Evolutionary conservation across 2,113 vertebrate genomes (phyloP).

Genomic region (Embiotoca jacksoni): DNA sequence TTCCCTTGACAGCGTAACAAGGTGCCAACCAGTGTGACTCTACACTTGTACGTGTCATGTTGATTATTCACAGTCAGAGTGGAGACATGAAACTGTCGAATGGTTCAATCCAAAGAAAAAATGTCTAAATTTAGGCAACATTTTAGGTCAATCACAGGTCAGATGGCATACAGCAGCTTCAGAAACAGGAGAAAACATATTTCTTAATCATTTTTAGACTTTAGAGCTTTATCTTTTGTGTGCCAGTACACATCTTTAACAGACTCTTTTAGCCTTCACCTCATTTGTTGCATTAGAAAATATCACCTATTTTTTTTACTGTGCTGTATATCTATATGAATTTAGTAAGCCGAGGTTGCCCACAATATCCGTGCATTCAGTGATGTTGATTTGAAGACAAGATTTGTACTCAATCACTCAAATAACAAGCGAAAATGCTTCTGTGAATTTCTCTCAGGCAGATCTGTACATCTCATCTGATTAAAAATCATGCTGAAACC

Average conservation of each 20-base stretch:
- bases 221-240: too few relatives aligned
- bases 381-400: constrained; percentile 9
- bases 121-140: constrained; percentile 23
- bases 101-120: constrained; percentile 20
- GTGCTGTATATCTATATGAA: neutral
- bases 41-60: constrained; percentile 55
- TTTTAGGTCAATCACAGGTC: constrained; percentile 15
- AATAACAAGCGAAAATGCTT: neutral
- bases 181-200: too few relatives aligned
- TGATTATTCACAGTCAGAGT: constrained; percentile 53
- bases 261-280: neutral
- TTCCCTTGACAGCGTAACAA: constrained; percentile 58
- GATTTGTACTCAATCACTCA: neutral
- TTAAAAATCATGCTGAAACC: constrained; percentile 55
- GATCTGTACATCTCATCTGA: constrained; percentile 41
- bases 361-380: neutral
- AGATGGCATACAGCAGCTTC: neutral
- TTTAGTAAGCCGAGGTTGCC: neutral
- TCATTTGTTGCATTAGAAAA: neutral
- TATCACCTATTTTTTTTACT: neutral
- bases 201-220: too few relatives aligned
- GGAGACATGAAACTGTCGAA: constrained; percentile 17
- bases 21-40: constrained; percentile 56
- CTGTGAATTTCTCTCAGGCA: constrained; percentile 15
- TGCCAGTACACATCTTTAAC: too few relatives aligned